Evolutionary conservation across 2,113 vertebrate species (phyloP).

Genomic region (Siniperca chuatsi): DNA sequence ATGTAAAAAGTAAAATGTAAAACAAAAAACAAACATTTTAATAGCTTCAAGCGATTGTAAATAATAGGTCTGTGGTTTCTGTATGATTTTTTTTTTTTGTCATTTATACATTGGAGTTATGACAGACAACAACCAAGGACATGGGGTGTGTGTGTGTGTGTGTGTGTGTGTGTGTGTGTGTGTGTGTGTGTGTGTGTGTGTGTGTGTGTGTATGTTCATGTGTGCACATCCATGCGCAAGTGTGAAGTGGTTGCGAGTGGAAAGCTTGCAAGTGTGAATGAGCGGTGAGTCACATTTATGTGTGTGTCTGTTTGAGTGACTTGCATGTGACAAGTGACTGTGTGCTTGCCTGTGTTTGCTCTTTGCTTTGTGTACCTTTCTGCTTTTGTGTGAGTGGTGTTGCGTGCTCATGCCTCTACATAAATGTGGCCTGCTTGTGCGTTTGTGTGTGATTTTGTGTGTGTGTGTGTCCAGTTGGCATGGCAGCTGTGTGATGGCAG

Average conservation of each 20-base stretch:
- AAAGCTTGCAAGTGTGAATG: slow-evolving; percentile 65
- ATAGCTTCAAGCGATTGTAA: background rate
- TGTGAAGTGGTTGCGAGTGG: slow-evolving; percentile 63
- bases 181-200: background rate
- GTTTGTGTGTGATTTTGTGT: slow-evolving; percentile 16
- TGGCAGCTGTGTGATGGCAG: slow-evolving; percentile 77
- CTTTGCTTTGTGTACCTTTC: slow-evolving; percentile 28
- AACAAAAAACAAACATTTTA: background rate
- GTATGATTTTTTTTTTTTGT: background rate
- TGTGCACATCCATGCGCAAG: slow-evolving; percentile 11
- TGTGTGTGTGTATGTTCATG: slow-evolving; percentile 6
- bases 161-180: slow-evolving; percentile 12
- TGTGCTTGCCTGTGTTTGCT: slow-evolving; percentile 43
- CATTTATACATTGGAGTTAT: slow-evolving; percentile 3
- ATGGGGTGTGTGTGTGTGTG: background rate
- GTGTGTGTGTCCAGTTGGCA: slow-evolving; percentile 63
- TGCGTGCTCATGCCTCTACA: slow-evolving; percentile 15
- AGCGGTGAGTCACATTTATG: slow-evolving; percentile 28
- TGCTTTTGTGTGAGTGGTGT: slow-evolving; percentile 24
- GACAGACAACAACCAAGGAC: slow-evolving; percentile 25
- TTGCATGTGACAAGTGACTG: slow-evolving; percentile 44
- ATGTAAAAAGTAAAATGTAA: background rate
- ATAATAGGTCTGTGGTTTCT: background rate
- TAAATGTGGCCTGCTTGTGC: background rate
- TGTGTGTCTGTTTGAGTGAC: slow-evolving; percentile 34